A percentile compares a stretch with the other conserved stretches of the same genome.
Evolutionary conservation across 30 jellyfish, hydroid and myxozoan species (phyloP).

Genomic region (Cassiopea andromeda): DNA sequence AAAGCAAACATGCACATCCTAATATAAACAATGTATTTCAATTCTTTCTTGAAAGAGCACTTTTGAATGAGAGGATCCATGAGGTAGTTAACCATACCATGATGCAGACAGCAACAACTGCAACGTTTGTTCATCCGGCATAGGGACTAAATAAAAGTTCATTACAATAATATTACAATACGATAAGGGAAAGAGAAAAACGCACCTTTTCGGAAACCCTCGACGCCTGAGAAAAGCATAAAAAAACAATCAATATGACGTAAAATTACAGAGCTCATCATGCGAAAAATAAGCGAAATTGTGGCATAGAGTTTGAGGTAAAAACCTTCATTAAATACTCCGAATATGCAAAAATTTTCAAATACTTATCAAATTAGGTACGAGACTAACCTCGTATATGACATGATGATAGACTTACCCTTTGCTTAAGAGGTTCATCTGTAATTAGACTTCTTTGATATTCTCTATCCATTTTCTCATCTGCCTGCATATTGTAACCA

Average conservation of each 20-base stretch:
- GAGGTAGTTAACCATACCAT: no score
- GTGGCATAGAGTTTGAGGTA: not conserved
- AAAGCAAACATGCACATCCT: no score
- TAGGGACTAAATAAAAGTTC: no score
- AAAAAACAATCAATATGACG: not conserved
- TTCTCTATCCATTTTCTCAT: conserved; percentile 89
- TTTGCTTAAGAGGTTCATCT: conserved; percentile 77
- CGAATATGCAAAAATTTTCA: no score
- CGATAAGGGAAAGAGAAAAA: not conserved
- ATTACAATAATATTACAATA: not conserved
- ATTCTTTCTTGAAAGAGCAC: no score
- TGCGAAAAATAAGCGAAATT: not conserved
- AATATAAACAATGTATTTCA: no score
- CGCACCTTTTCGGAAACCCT: conserved; percentile 53
- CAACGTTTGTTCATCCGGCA: no score
- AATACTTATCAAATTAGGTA: not conserved
- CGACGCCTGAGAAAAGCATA: conserved; percentile 35
- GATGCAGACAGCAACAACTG: no score
- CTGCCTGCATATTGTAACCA: conserved; percentile 84
- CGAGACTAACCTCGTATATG: not conserved
- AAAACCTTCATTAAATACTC: not conserved
- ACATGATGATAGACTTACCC: conserved; percentile 47
- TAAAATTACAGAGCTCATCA: not conserved
- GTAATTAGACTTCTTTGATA: conserved; percentile 69
- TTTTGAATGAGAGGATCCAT: no score